phyloP scores from a whole-genome alignment of 2,888 invertebrate genomes.

The Zelleria hepariella region DNA sequence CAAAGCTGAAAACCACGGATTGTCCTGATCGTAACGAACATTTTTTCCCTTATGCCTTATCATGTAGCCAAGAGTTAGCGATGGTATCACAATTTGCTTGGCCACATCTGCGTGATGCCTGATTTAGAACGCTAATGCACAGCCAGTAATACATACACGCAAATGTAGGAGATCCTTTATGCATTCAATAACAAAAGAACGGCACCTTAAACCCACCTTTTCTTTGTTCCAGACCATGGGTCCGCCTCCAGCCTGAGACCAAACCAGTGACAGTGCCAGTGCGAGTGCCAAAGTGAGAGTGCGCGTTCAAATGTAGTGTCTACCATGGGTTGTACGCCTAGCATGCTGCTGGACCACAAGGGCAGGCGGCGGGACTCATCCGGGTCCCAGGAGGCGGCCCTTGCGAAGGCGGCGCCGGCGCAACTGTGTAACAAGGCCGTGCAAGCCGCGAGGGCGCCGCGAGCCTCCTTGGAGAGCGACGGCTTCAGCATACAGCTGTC shows the following conservation, averaged over 20 bases:
- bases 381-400: constrained; percentile 62
- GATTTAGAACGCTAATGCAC: too few species aligned
- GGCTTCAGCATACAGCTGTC: constrained; percentile 66
- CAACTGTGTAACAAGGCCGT: constrained; percentile 59
- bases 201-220: neutral
- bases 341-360: constrained; percentile 75
- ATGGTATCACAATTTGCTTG: too few species aligned
- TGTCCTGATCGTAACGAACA: too few species aligned
- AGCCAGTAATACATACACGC: too few species aligned
- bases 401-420: constrained; percentile 57
- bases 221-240: neutral
- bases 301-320: constrained; percentile 55
- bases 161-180: too few species aligned
- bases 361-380: constrained; percentile 69
- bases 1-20: too few species aligned
- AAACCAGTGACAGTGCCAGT: neutral
- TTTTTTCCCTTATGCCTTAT: too few species aligned
- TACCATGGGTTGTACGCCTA: constrained; percentile 75
- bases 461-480: constrained; percentile 63
- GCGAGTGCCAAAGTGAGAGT: constrained; percentile 31
- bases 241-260: neutral
- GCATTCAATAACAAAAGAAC: neutral
- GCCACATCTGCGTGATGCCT: too few species aligned
- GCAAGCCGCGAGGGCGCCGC: constrained; percentile 56
- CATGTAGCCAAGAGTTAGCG: too few species aligned